Conservation (phyloP, 2,888 invertebrate species). For the Dryocosmus kuriphilus region DNA sequence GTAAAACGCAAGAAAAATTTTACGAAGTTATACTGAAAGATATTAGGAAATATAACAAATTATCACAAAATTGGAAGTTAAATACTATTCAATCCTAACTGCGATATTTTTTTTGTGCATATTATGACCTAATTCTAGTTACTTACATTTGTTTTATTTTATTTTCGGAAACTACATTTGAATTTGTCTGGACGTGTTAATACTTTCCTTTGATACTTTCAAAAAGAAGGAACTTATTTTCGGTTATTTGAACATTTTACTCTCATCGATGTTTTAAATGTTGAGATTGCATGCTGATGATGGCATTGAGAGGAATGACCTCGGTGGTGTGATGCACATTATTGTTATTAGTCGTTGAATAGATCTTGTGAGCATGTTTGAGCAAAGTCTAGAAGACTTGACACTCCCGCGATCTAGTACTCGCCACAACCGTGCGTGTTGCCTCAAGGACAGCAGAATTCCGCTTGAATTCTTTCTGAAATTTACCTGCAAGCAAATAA, state of each 20-base stretch:
- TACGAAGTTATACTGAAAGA: constrained; percentile 28
- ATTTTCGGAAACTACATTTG: neutral
- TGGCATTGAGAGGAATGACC: constrained; percentile 68
- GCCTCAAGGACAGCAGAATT: constrained; percentile 69
- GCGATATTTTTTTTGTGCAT: neutral
- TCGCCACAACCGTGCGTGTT: constrained; percentile 57
- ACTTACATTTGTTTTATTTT: neutral
- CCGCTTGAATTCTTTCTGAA: constrained; percentile 77
- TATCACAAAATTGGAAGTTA: too few species aligned
- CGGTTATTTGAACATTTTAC: neutral
- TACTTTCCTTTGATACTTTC: too few species aligned
- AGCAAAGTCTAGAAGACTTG: constrained; percentile 45
- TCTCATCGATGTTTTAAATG: neutral
- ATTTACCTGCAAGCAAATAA: constrained; percentile 75
- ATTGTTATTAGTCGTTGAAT: constrained; percentile 63
- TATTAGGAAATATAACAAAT: too few species aligned
- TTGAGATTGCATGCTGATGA: constrained; percentile 48
- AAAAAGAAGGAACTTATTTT: neutral
- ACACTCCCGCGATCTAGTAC: constrained; percentile 59
- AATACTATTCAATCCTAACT: neutral
- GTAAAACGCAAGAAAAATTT: constrained; percentile 52
- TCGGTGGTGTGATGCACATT: constrained; percentile 70
- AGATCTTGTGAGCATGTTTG: constrained; percentile 60
- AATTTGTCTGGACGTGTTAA: neutral
- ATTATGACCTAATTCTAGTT: neutral